Base-by-base conservation (phyloP, 2,797 vertebrate species). In the Gobio occitaniae region DNA sequence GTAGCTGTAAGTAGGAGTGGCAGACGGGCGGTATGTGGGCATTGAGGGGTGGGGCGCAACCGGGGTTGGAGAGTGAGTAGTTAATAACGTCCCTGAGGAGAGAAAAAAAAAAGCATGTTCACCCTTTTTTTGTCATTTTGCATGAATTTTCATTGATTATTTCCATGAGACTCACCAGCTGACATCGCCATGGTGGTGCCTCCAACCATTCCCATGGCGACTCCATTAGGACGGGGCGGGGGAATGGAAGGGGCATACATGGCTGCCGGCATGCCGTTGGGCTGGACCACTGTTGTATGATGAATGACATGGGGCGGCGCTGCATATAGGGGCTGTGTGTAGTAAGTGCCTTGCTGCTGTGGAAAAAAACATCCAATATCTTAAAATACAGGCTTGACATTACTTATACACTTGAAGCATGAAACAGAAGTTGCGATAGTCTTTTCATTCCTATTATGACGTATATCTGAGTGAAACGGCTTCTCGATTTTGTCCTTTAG, bases 181-280 rank as follows among this genome's bases (percentile, higher is more conserved):
- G 98, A 99, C 98, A 99, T 99, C 90, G 98, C 98, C 98, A 99
- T 99, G 7, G 97, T 99, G 78, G 97, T 98, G 92, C 98, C 98
- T 70, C 98, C 97, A 87, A 99, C 97, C 97, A 99, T 98, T 68
- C 98, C 98, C 98, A 99, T 97, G 87, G 98, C 92, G 52, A 99
- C 95, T 1, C 97, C 97, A 0, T 95, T 97, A 81, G 93, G 96
- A 86, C 97, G 95, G 1, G 95, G 95, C 0, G 94, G 93, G 0
- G 94, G 95, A 86, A 99, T 96, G 0, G 94, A 94, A 12, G 97
- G 97, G 86, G 97, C 96, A 80, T 99, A 99, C 96, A 99, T 97
- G 0, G 98, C 96, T 0, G 97, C 96, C 8, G 97, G 98, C 97
- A 99, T 97, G 89, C 98, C 98, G 0, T 99, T 99, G 25, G 98